Base-by-base conservation (phyloP, 1,140 invertebrate genomes). In the Hetaerina americana region DNA sequence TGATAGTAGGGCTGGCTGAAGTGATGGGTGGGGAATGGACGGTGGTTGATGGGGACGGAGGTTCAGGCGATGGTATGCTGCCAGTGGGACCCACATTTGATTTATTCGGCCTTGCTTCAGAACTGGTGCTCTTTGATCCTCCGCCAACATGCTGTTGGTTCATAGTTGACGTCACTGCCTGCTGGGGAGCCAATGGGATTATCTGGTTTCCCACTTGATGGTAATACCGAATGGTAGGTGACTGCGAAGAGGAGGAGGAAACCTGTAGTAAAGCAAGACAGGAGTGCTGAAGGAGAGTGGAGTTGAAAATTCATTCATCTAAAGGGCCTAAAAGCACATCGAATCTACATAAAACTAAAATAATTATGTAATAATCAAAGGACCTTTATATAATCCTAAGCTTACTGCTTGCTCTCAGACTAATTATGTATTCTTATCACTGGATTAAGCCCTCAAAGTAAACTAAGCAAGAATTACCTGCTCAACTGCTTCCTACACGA, bases 171-270 rank as follows among this genome's bases (percentile, higher is more conserved):
- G 27, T 25, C 15, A 22, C 5, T 3, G 27, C 66, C 27, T 72
- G 70, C 26, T 40, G 57, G 18, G 72, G 70, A 12, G 71, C 69
- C 5, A 75, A 29, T 24, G 70, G 68, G 68, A 75, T 74, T 29
- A 76, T 71, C 72, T 76, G 76, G 49, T 76, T 76, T 8, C 76
- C 76, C 27, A 76, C 68, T 70, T 73, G 75, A 31, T 76, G 75
- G 67, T 74, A 73, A 70, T 76, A 75, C 12, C 75, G 71, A 12
- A 73, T 68, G 15, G 71, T 27, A 22, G 49, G 29, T 5, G 69
- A 40, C 70, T 72, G 71, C 40, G 40, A 5, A n/a, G 40, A 57
- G 40, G 40, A 57, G 10, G n/a, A n/a, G n/a, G n/a, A n/a, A n/a
- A n/a, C n/a, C n/a, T n/a, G n/a, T n/a, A n/a, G n/a, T n/a, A n/a